These are phyloP conservation scores for Trichogramma pretiosum DNA, from an alignment of 1,140 invertebrate species.

Conservation along the genomic window DNA sequence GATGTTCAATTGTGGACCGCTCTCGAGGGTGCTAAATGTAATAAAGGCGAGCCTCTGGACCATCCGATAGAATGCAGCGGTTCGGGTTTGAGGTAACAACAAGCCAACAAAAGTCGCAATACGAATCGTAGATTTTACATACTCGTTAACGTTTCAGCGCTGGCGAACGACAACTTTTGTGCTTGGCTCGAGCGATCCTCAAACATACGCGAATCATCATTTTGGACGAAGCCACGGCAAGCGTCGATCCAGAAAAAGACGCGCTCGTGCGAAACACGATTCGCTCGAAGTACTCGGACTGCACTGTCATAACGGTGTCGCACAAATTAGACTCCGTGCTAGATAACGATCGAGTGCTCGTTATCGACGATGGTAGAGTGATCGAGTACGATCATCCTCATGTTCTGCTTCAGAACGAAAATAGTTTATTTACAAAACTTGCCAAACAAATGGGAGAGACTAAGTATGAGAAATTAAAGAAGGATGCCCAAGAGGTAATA, in stretches of 20 bases:
- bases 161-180: too few species aligned
- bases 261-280: conserved; percentile 39
- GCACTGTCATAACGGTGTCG: conserved; percentile 57
- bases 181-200: too few species aligned
- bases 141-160: too few species aligned
- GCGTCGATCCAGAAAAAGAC: conserved; percentile 47
- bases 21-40: conserved; percentile 48
- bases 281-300: conserved; percentile 36
- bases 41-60: conserved; percentile 48
- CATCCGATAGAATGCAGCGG: too few species aligned
- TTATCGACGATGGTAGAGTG: conserved; percentile 51
- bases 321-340: conserved; percentile 53
- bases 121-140: too few species aligned
- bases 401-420: conserved; percentile 41
- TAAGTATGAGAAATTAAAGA: conserved; percentile 19
- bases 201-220: too few species aligned
- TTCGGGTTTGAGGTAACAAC: too few species aligned
- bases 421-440: conserved; percentile 48
- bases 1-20: conserved; percentile 52
- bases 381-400: conserved; percentile 50
- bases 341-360: conserved; percentile 52
- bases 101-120: too few species aligned
- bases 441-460: conserved; percentile 20
- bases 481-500: conserved; percentile 12
- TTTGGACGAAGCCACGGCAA: too few species aligned